phyloP scores from a whole-genome alignment of 2,797 vertebrate genomes.

The Sternarchorhynchus goeldii region DNA sequence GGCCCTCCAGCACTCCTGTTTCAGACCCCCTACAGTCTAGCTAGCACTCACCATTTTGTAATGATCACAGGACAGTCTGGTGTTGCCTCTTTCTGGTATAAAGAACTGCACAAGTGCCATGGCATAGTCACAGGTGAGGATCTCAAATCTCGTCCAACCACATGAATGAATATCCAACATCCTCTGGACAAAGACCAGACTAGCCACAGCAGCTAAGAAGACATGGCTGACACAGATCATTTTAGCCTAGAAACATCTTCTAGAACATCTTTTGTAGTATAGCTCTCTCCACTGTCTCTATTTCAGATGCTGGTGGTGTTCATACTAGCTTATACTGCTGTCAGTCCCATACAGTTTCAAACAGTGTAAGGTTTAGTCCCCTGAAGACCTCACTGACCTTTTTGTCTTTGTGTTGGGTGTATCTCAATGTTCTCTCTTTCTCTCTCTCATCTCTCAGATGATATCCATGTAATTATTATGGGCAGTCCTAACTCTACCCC shows the following conservation, averaged over 20 bases:
- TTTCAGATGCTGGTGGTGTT: background rate
- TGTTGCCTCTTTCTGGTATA: constrained; percentile 80
- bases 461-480: constrained; percentile 15
- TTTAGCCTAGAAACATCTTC: constrained; percentile 70
- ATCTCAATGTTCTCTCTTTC: background rate
- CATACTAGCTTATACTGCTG: constrained; percentile 54
- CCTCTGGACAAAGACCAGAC: background rate
- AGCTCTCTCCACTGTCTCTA: constrained; percentile 38
- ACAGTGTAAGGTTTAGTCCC: too few species aligned
- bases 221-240: constrained; percentile 67
- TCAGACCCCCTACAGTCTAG: background rate
- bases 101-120: constrained; percentile 76
- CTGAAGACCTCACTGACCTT: background rate
- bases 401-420: background rate
- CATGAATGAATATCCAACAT: background rate
- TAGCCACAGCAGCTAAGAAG: constrained; percentile 30
- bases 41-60: constrained; percentile 85
- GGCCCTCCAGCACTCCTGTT: background rate
- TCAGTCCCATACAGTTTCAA: background rate
- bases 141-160: background rate
- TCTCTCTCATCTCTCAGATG: constrained; percentile 7
- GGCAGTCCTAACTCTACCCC: constrained; percentile 19
- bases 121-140: constrained; percentile 41
- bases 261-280: constrained; percentile 46
- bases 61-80: constrained; percentile 81